Base-by-base conservation (phyloP, 2,797 vertebrate genomes). In the Lithobates sylvaticus region DNA sequence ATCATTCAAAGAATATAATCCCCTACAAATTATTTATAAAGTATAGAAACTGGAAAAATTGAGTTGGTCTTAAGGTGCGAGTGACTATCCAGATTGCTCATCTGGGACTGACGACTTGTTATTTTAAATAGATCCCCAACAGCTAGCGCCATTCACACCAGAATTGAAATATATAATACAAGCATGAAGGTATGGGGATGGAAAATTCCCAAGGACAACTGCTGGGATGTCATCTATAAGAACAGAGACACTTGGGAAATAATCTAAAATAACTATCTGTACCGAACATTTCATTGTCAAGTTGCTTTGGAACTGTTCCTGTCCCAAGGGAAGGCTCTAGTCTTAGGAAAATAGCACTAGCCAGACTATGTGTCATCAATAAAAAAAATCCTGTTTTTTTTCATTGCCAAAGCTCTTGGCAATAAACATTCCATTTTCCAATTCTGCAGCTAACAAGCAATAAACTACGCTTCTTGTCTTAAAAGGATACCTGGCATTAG, bases 201-300 rank as follows among this genome's bases (percentile, higher is more conserved):
- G 69, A 72, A 72, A 72, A 81, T 32, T 72, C 42, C 47, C 32
- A 71, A 13, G 32, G 47, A 47, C 27, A 80, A 69, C 13, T 13
- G 65, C 23, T 6, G 29, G 68, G 69, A 81, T 34, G 58, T 70
- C 69, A 81, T 61, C 47, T 72, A 72, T 81, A 81, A 81, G 71
- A 72, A 39, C 39, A 61, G 15, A 81, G 29, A 81, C 78, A 36
- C 78, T 39, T 39, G 78, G 79, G 79, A 72, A 81, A 71, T 71
- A 81, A 72, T 81, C 68, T 58, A 81, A 81, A 81, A 81, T 72
- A 81, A 72, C 79, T 61, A 58, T 81, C 79, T 81, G 68, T 81
- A 34, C 68, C 26, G 68, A 81, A 50, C 67, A 26, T 81, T 72
- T 81, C 79, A 81, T 81, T 72, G 79, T 81, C 79, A 81, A 81